A percentile compares a stretch with the other conserved stretches of the same genome.
phyloP scores from a whole-genome alignment of 1,140 invertebrate genomes.

The Pomacea maculata region DNA sequence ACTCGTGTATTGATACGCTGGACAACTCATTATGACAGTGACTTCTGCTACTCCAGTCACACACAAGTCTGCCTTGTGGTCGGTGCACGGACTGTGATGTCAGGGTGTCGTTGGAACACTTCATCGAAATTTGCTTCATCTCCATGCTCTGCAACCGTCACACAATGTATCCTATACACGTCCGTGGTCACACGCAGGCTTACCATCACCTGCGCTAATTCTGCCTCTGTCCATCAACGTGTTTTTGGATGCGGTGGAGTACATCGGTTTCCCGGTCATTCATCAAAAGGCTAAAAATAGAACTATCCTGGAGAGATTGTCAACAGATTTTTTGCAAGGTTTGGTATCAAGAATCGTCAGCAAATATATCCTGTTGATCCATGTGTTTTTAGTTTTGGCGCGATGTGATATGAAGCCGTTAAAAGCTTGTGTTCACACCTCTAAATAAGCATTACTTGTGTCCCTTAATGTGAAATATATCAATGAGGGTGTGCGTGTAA shows the following conservation, averaged over 20 bases:
- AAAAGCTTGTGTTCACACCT: neutral
- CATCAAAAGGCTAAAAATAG: neutral
- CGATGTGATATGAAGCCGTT: neutral
- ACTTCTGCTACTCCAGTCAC: too few relatives aligned
- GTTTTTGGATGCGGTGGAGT: neutral
- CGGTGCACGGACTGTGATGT: too few relatives aligned
- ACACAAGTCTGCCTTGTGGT: too few relatives aligned
- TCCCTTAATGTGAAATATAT: neutral
- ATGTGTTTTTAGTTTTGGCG: neutral
- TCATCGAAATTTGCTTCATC: too few relatives aligned
- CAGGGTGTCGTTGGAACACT: too few relatives aligned
- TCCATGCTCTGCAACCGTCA: too few relatives aligned
- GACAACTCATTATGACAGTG: too few relatives aligned
- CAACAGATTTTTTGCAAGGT: neutral
- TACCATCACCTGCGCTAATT: neutral
- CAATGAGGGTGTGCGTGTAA: neutral
- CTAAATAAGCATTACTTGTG: neutral
- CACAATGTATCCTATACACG: too few relatives aligned
- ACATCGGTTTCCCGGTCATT: neutral
- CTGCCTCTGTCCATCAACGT: neutral
- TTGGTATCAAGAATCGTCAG: neutral
- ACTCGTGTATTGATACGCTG: too few relatives aligned
- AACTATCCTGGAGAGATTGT: neutral
- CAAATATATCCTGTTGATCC: too few relatives aligned
- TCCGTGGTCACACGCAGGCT: too few relatives aligned